These are phyloP conservation scores for Rattus rattus DNA, from an alignment of 2,113 vertebrate genomes.

Conservation along the genomic window DNA sequence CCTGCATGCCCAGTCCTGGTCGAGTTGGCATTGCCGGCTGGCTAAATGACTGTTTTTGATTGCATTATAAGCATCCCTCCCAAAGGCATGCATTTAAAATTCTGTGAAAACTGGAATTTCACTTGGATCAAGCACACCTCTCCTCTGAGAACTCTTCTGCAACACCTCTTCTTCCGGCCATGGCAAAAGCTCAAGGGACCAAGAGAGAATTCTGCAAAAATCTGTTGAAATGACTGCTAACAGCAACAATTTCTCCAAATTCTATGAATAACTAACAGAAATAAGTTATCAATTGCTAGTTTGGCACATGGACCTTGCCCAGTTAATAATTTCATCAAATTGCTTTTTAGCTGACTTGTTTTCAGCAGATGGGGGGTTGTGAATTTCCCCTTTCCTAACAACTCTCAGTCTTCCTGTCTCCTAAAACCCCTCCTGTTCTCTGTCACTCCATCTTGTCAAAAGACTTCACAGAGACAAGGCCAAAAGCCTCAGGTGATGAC, in stretches of 20 bases:
- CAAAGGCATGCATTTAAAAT: not conserved
- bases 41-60: rapidly evolving
- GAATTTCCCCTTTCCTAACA: not conserved
- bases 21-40: not conserved
- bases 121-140: not conserved
- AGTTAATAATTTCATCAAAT: not conserved
- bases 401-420: not conserved
- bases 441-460: not conserved
- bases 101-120: not conserved
- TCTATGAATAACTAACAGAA: not conserved
- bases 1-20: rapidly evolving
- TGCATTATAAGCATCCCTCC: not conserved
- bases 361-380: not conserved
- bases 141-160: not conserved
- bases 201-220: not conserved
- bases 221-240: not conserved
- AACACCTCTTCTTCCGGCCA: not conserved
- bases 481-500: not conserved
- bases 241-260: not conserved
- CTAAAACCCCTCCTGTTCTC: not conserved
- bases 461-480: not conserved
- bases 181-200: not conserved
- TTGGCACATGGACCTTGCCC: not conserved
- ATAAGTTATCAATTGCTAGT: not conserved
- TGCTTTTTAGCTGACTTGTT: not conserved